Conservation (phyloP, 35 echinoderm and acorn worm species). For the Lytechinus variegatus region DNA sequence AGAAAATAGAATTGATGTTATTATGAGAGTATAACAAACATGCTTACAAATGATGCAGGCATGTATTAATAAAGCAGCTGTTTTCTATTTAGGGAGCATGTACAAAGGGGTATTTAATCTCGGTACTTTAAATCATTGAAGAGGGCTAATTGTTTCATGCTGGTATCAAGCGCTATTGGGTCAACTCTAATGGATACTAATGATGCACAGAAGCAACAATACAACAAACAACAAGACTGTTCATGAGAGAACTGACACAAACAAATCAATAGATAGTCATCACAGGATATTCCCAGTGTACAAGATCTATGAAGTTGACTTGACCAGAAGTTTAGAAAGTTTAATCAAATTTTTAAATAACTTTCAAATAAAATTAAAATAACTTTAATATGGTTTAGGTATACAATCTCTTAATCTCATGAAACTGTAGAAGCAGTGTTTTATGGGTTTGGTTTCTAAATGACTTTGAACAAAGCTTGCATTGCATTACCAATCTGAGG, state of each 20-base stretch:
- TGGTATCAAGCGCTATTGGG: background rate
- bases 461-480: slow-evolving; percentile 6
- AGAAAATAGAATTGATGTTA: no score
- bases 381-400: background rate
- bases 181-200: background rate
- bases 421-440: background rate
- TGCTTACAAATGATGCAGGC: background rate
- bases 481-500: slow-evolving; percentile 86
- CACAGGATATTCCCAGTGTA: background rate
- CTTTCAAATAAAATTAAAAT: background rate
- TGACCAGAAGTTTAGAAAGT: background rate
- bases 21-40: no score
- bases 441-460: background rate
- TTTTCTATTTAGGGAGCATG: background rate
- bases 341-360: background rate
- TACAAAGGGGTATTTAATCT: background rate
- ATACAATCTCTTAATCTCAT: background rate
- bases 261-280: background rate
- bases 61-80: background rate
- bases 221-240: background rate
- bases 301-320: background rate
- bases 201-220: background rate
- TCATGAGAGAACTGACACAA: background rate
- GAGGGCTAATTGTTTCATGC: background rate
- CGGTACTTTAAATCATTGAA: background rate